A percentile compares a stretch with the other conserved stretches of the same genome.
These are phyloP conservation scores for Dryobotodes eremita DNA, from an alignment of 2,888 invertebrate genomes.

Conservation along the genomic window DNA sequence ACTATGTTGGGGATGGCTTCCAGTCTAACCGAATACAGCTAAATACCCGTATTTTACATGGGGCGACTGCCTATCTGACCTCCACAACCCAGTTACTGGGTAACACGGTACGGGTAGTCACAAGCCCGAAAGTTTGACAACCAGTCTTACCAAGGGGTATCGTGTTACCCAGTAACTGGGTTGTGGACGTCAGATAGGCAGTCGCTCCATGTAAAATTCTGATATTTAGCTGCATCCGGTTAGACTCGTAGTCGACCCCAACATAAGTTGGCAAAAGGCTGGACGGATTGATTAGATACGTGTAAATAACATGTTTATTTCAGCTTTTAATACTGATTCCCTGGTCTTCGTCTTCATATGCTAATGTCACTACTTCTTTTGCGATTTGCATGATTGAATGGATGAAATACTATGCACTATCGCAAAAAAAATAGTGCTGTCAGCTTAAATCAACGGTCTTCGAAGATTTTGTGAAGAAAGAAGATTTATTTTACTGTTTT, in stretches of 20 bases:
- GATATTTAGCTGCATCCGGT: not conserved
- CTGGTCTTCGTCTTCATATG: not conserved
- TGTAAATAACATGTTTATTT: not conserved
- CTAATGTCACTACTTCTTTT: conserved; percentile 35
- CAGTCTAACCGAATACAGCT: too few relatives aligned
- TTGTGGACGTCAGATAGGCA: not conserved
- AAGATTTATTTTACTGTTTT: too few relatives aligned
- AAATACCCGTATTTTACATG: too few relatives aligned
- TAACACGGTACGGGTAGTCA: not conserved
- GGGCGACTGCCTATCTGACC: too few relatives aligned
- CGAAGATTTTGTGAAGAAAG: not conserved
- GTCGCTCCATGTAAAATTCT: too few relatives aligned
- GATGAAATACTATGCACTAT: conserved; percentile 20
- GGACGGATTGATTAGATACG: accelerated
- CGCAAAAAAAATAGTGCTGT: conserved; percentile 45
- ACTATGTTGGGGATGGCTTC: too few relatives aligned
- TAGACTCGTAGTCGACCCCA: not conserved
- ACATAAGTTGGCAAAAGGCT: not conserved
- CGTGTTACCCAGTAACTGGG: not conserved
- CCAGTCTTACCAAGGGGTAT: not conserved
- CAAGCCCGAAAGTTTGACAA: not conserved
- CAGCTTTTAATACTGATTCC: not conserved
- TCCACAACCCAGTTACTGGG: too few relatives aligned
- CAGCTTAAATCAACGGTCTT: not conserved
- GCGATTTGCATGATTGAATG: conserved; percentile 35